These are phyloP conservation scores for Cylindroiulus punctatus DNA, from an alignment of 2,888 invertebrate genomes.

Conservation along the genomic window DNA sequence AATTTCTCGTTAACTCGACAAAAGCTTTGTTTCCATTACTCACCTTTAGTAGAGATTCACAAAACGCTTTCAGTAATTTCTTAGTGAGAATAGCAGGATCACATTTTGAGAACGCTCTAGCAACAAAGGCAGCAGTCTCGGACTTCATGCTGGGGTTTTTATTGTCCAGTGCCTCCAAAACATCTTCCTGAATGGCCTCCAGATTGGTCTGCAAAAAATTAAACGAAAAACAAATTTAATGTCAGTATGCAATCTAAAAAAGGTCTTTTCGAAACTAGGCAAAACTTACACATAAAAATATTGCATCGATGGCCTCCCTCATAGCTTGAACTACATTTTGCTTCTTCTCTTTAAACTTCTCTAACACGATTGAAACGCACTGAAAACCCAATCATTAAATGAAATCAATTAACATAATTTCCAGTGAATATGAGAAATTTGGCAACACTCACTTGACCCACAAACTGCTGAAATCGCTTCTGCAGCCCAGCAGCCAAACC, in stretches of 20 bases:
- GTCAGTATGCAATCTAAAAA: not conserved
- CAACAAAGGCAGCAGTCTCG: constrained; percentile 85
- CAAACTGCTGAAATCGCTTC: constrained; percentile 86
- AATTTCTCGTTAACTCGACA: too few species aligned
- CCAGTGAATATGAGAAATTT: not conserved
- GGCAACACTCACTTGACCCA: constrained; percentile 65
- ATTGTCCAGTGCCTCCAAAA: constrained; percentile 84
- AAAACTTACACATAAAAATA: constrained; percentile 63
- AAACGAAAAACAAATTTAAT: constrained; percentile 55
- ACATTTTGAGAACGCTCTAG: constrained; percentile 83
- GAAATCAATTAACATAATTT: not conserved
- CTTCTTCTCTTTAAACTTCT: constrained; percentile 99
- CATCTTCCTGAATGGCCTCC: constrained; percentile 75
- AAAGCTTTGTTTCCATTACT: constrained; percentile 61
- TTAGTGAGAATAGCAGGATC: constrained; percentile 79
- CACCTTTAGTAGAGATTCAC: constrained; percentile 78
- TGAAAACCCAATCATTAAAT: constrained; percentile 57
- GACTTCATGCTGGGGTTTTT: constrained; percentile 92
- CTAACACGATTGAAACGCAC: constrained; percentile 75
- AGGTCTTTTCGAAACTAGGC: not conserved
- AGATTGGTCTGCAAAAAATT: constrained; percentile 73
- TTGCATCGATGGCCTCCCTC: constrained; percentile 89
- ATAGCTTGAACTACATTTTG: constrained; percentile 85
- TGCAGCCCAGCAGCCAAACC: constrained; percentile 86
- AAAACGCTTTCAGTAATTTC: constrained; percentile 86